phyloP scores from a whole-genome alignment of 2,797 vertebrate genomes.

The Ctenochaetus hawaiiensis region DNA sequence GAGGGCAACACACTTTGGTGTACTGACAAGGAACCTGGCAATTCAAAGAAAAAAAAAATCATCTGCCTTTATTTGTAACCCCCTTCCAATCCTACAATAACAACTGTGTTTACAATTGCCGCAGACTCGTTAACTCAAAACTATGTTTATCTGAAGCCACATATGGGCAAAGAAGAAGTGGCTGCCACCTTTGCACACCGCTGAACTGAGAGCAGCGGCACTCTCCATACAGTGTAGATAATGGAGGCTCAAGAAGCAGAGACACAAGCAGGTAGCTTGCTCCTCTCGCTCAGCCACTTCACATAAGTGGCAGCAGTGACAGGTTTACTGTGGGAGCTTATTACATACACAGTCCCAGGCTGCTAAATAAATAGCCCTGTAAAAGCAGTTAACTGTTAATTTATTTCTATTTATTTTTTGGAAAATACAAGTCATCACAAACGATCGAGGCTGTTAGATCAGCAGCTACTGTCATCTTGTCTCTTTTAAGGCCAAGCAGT shows the following conservation, averaged over 20 bases:
- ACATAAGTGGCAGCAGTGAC: slow-evolving; percentile 26
- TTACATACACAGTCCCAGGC: neutral
- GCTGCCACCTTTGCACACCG: neutral
- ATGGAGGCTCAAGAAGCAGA: slow-evolving; percentile 19
- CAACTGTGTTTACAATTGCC: too few relatives aligned
- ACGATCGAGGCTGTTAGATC: neutral
- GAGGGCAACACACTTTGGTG: too few relatives aligned
- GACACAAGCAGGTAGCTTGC: slow-evolving; percentile 25
- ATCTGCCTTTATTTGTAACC: too few relatives aligned
- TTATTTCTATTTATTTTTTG: neutral
- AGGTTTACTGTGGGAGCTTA: slow-evolving; percentile 28
- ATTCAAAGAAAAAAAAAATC: too few relatives aligned
- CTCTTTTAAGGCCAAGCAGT: neutral
- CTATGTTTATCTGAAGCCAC: slow-evolving; percentile 4
- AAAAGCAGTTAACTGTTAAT: slow-evolving; percentile 9
- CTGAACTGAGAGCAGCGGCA: slow-evolving; percentile 9
- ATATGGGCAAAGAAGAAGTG: neutral
- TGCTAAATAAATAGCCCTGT: slow-evolving; percentile 14
- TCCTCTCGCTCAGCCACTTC: slow-evolving; percentile 41
- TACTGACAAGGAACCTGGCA: too few relatives aligned
- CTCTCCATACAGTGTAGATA: neutral
- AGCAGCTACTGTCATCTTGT: neutral
- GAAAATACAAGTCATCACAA: neutral
- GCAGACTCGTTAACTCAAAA: neutral
- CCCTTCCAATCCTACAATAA: too few relatives aligned